Base-by-base conservation (phyloP, 2,888 invertebrate species). In the Cantharis rustica region DNA sequence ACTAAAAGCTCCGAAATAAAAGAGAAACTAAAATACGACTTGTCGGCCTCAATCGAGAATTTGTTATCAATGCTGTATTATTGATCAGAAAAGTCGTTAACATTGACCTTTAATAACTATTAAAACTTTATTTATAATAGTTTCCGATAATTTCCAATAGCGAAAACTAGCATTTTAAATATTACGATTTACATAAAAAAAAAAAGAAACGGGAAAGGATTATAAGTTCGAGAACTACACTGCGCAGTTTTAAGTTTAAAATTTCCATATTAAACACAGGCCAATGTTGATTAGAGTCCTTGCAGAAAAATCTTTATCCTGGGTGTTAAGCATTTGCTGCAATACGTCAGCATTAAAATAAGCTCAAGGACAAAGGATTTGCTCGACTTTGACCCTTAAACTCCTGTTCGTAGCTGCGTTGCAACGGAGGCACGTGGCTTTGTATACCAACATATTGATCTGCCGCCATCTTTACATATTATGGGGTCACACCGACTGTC, bases 341-440 rank as follows among this genome's bases (percentile, higher is more conserved):
- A 73, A 63, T 73, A 76, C 72, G 76, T 76, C 76, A 76, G 62
- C 71, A 68, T 61, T 76, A 78, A 80, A 81, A 79, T 74, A 79
- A 81, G 78, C 79, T 83, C 84, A 86, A 86, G 85, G 86, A 86
- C 86, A 86, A 86, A 86, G 86, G 84, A 86, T 83, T 81, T 82
- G 84, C 77, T 80, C 86, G 81, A 85, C 82, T 85, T 82, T 86
- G 82, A 83, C 82, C 86, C 85, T 85, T 86, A 84, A 76, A 72
- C 78, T 78, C 78, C 70, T 70, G 64, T 79, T 66, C 79, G 81
- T 81, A 82, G 81, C 27, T 80, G 82, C 80, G 76, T 68, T 79
- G 83, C 83, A 84, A 83, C 82, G 82, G 68, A 75, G 73, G 66
- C 83, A 84, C 82, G 83, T 84, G 83, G 81, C 82, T 79, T 78